Evolutionary conservation across 2,113 vertebrate genomes (phyloP).

Genomic region (Chlamydotis undulata): DNA sequence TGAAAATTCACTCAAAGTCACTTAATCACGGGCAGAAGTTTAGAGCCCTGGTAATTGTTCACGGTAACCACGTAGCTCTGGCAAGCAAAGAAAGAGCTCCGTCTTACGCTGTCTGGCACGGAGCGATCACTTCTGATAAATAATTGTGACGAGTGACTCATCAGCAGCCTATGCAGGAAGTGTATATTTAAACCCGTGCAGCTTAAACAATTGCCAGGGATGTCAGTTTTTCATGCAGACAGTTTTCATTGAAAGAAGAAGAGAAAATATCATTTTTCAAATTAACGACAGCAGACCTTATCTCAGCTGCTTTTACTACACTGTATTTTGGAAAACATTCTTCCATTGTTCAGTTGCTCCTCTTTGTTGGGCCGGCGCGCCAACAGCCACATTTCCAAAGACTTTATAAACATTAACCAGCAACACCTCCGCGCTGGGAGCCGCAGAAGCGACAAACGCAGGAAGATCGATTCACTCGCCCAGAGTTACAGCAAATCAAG

Average conservation of each 20-base stretch:
- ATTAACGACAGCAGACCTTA: conserved; percentile 62
- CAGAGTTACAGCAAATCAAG: neutral
- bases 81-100: conserved; percentile 26
- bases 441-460: neutral
- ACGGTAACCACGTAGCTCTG: neutral
- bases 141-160: conserved; percentile 74
- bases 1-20: neutral
- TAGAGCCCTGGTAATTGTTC: neutral
- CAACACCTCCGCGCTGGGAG: neutral
- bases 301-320: conserved; percentile 21
- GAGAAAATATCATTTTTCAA: conserved; percentile 60
- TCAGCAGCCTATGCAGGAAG: conserved; percentile 63
- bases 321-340: neutral
- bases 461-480: neutral
- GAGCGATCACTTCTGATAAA: conserved; percentile 64
- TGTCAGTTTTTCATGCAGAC: conserved; percentile 55
- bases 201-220: conserved; percentile 66
- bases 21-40: neutral
- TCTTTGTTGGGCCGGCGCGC: conserved; percentile 15
- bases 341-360: neutral
- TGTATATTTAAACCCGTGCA: conserved; percentile 36
- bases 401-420: conserved; percentile 16
- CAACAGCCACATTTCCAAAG: conserved; percentile 37
- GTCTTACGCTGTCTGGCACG: conserved; percentile 12
- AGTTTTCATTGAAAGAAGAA: conserved; percentile 49